These are phyloP conservation scores for Limonius californicus DNA, from an alignment of 1,140 invertebrate species.

Conservation along the genomic window DNA sequence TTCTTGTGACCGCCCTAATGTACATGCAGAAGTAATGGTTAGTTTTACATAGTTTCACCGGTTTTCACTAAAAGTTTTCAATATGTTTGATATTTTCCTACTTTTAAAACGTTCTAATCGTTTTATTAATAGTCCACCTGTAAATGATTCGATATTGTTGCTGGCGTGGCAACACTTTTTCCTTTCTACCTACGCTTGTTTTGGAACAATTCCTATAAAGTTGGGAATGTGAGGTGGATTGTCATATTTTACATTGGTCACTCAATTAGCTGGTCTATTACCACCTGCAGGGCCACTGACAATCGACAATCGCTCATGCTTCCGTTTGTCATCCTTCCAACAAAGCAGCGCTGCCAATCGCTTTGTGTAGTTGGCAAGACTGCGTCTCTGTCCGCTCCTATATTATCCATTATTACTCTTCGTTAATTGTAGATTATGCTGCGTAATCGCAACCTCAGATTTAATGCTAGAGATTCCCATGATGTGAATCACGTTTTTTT, in stretches of 20 bases:
- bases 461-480: neutral
- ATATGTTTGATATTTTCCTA: too few species aligned
- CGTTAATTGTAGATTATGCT: slow-evolving; percentile 23
- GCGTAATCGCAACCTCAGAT: slow-evolving; percentile 19
- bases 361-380: neutral
- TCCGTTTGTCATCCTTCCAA: slow-evolving; percentile 29
- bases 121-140: too few species aligned
- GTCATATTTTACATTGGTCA: slow-evolving; percentile 24
- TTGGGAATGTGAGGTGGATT: neutral
- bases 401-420: slow-evolving; percentile 18
- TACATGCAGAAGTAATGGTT: too few species aligned
- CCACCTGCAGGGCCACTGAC: slow-evolving; percentile 33
- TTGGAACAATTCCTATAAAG: neutral
- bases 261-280: slow-evolving; percentile 32
- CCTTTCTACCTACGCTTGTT: neutral
- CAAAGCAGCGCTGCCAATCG: slow-evolving; percentile 6
- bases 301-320: slow-evolving; percentile 36
- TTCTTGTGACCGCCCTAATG: too few species aligned
- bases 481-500: neutral
- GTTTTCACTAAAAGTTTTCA: too few species aligned
- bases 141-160: too few species aligned
- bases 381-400: slow-evolving; percentile 10
- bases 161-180: too few species aligned
- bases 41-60: too few species aligned
- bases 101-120: too few species aligned